Base-by-base conservation (phyloP, 2,113 vertebrate species). In the Leucopsar rothschildi region DNA sequence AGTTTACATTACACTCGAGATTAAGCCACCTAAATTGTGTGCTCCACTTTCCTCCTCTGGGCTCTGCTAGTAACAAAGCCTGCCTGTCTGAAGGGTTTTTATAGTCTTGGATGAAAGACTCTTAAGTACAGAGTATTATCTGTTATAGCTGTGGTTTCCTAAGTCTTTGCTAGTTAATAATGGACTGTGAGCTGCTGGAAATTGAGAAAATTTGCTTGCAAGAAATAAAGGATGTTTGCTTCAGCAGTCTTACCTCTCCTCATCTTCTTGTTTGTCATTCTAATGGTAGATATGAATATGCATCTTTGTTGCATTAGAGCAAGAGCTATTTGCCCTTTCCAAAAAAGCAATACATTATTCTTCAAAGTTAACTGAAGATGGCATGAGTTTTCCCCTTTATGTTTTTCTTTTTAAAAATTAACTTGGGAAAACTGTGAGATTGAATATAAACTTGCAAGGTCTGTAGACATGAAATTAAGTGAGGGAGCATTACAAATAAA, bases 171-270 rank as follows among this genome's bases (percentile, higher is more conserved):
- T 61, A 23, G 78, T 53, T 89, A 82, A 92, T 57, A 95, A 89
- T 81, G 84, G 57, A 72, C 45, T 35, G 53, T 72, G 73, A 95
- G 81, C 44, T 69, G 49, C 53, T 94, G 78, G 66, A 95, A 92
- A 95, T 37, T 20, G 89, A 92, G 86, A 55, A 80, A 50, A 82
- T 77, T 82, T 91, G 35, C 78, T 91, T 91, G 70, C 73, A 77
- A 80, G 55, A 90, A 90, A 80, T 56, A 82, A 89, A 87, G 25
- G 45, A 65, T 33, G 23, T 60, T 78, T 75, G 39, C 50, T 61
- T 82, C 59, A 63, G 82, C 85, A 88, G 61, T n/a, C 53, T 82
- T 80, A 85, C 70, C 75, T 91, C 49, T 81, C 70, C 84, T 73
- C 31, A 57, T 49, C 37, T 68, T 37, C 49, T 40, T 85, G 59